Conservation (phyloP, 2,888 invertebrate species). For the Eupithecia vulgata region DNA sequence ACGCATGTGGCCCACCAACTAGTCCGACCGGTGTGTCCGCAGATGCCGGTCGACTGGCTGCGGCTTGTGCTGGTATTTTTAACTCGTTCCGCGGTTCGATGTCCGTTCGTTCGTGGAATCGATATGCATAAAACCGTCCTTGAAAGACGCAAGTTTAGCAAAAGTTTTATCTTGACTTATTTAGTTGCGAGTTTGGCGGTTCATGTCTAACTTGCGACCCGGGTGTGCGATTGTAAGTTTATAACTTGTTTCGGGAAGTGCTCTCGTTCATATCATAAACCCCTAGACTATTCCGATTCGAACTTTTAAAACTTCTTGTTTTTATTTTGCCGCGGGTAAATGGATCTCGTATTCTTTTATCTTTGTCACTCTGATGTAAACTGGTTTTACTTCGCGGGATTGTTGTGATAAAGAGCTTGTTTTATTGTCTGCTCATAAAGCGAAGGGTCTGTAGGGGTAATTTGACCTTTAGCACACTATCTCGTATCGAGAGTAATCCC, state of each 20-base stretch:
- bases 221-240: conserved; percentile 64
- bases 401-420: conserved; percentile 63
- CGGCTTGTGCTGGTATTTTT: conserved; percentile 75
- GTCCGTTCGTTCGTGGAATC: conserved; percentile 79
- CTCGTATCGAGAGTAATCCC: conserved; percentile 57
- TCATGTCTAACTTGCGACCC: conserved; percentile 54
- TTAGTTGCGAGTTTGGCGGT: conserved; percentile 52
- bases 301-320: conserved; percentile 62
- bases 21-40: conserved; percentile 80
- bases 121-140: conserved; percentile 80
- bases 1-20: conserved; percentile 78
- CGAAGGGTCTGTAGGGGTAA: conserved; percentile 60
- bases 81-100: conserved; percentile 83
- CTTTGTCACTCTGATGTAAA: conserved; percentile 47
- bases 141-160: conserved; percentile 67
- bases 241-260: conserved; percentile 63
- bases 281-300: conserved; percentile 45
- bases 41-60: conserved; percentile 76
- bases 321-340: conserved; percentile 56
- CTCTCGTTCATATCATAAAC: conserved; percentile 51
- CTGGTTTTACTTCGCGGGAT: conserved; percentile 61
- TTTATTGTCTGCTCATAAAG: conserved; percentile 68
- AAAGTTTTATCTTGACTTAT: conserved; percentile 62
- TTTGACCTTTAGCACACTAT: conserved; percentile 69
- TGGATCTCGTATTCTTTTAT: conserved; percentile 49